Percentiles rank a stretch among this genome's conserved stretches.
Evolutionary conservation across 2,797 vertebrate genomes (phyloP).

Genomic region (Taenioides sp.): DNA sequence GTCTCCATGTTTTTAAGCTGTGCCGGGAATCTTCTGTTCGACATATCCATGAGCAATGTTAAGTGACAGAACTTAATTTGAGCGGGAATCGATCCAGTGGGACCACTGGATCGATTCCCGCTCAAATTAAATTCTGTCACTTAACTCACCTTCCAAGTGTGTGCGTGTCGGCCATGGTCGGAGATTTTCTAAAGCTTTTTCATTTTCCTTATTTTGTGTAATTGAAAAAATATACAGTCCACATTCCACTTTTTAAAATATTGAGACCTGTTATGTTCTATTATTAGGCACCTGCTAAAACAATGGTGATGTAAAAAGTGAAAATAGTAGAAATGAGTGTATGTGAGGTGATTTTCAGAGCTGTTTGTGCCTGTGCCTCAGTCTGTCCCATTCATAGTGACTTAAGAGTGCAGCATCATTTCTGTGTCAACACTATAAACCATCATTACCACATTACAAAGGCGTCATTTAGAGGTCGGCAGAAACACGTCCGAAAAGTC

Average conservation of each 20-base stretch:
- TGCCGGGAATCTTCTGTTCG: no score
- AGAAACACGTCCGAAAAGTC: constrained; percentile 37
- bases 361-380: constrained; percentile 22
- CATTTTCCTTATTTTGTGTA: background rate
- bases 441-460: constrained; percentile 64
- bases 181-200: no score
- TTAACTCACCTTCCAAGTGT: no score
- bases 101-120: no score
- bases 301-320: background rate
- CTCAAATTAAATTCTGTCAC: no score
- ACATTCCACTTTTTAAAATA: background rate
- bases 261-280: background rate
- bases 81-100: no score
- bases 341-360: constrained; percentile 28
- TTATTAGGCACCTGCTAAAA: constrained; percentile 1
- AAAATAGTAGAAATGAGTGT: constrained; percentile 7
- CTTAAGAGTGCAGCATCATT: constrained; percentile 52
- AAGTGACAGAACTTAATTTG: no score
- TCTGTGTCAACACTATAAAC: constrained; percentile 65
- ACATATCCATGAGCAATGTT: no score
- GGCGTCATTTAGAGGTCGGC: constrained; percentile 43
- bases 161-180: no score
- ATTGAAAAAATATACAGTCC: background rate
- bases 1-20: no score
- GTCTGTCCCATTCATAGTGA: constrained; percentile 52